Conservation (phyloP, 2,797 vertebrate species). For the Darevskia mixta region DNA sequence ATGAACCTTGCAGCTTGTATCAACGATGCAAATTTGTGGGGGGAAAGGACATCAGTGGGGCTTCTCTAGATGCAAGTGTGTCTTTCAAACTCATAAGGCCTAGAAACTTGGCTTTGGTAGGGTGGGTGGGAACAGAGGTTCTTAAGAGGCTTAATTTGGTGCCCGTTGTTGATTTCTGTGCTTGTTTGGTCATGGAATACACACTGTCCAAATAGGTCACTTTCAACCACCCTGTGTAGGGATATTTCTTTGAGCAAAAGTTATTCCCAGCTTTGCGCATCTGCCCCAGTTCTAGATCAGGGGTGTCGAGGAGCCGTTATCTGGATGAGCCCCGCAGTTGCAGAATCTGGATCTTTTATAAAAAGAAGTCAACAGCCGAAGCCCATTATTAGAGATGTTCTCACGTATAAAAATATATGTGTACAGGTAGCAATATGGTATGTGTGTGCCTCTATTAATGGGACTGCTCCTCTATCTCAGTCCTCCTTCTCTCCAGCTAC, state of each 20-base stretch:
- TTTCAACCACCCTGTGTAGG: not conserved
- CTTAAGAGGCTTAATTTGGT: not conserved
- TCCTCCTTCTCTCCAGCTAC: not conserved
- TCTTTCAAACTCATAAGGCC: not conserved
- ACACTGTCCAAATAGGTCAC: too few relatives aligned
- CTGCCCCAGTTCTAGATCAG: not conserved
- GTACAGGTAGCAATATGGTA: not conserved
- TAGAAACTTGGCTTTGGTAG: not conserved
- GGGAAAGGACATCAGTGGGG: not conserved
- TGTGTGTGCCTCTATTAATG: not conserved
- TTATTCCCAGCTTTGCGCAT: too few relatives aligned
- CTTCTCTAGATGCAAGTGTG: not conserved
- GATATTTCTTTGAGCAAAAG: not conserved
- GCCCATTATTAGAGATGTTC: not conserved
- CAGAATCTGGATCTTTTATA: slow-evolving; percentile 6
- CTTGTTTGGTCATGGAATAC: not conserved
- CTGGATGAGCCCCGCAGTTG: not conserved
- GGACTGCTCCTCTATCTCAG: not conserved
- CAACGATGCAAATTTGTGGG: not conserved
- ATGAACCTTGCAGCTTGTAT: not conserved
- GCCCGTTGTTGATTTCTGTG: not conserved
- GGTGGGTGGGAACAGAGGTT: not conserved
- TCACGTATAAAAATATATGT: slow-evolving; percentile 10
- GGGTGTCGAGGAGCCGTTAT: not conserved
- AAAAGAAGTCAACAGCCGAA: not conserved